Conservation (phyloP, 1,140 invertebrate genomes). For the Aphelinus certus region DNA sequence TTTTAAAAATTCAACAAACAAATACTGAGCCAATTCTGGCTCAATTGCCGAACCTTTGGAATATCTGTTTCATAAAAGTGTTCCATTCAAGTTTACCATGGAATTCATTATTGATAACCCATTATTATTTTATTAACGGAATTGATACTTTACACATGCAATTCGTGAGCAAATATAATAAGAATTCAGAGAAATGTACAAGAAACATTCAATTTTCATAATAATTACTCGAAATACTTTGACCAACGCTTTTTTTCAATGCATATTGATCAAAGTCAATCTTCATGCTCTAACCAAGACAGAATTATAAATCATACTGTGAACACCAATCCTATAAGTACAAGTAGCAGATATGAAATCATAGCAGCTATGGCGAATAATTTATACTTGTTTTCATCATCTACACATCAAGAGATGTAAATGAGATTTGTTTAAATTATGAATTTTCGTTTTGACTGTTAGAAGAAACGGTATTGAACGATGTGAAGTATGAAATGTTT, state of each 20-base stretch:
- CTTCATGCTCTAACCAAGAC: slow-evolving; percentile 22
- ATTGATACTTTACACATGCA: slow-evolving; percentile 18
- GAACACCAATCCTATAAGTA: too few relatives aligned
- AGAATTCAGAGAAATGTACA: slow-evolving; percentile 5
- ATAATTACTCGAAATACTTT: neutral
- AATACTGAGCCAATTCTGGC: neutral
- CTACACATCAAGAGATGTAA: neutral
- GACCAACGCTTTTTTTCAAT: neutral
- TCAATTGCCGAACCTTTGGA: slow-evolving; percentile 15
- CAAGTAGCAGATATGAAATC: too few relatives aligned
- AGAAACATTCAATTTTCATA: slow-evolving; percentile 1
- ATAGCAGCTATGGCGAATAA: too few relatives aligned
- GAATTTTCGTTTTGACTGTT: neutral
- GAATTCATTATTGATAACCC: neutral
- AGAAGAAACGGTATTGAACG: slow-evolving; percentile 9
- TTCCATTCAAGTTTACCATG: neutral
- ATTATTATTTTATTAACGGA: neutral
- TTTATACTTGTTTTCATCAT: too few relatives aligned
- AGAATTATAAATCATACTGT: neutral
- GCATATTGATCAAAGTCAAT: neutral
- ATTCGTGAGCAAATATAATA: slow-evolving; percentile 4
- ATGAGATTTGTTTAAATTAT: neutral
- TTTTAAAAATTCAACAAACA: neutral
- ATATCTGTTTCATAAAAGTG: neutral
- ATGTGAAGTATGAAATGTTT: neutral